A percentile compares a stretch with the other conserved stretches of the same genome.
Conservation (phyloP, 2,113 vertebrate genomes). For the Planiliza haematocheilus region DNA sequence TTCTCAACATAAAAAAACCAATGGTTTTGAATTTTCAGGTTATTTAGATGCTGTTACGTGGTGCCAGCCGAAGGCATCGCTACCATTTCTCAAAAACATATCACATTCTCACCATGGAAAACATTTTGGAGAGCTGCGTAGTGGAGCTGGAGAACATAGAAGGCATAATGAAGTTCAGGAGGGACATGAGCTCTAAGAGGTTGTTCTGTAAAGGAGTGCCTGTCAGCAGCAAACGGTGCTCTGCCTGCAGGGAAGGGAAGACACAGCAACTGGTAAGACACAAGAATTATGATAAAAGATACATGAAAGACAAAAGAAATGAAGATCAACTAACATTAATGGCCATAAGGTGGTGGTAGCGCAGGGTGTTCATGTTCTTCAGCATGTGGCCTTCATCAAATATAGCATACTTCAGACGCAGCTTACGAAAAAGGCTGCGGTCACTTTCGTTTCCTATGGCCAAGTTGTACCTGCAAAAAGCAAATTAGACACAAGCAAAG, state of each 20-base stretch:
- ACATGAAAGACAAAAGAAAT: not conserved
- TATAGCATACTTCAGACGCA: conserved; percentile 91
- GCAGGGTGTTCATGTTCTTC: conserved; percentile 96
- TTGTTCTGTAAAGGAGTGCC: conserved; percentile 98
- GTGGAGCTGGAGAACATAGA: conserved; percentile 97
- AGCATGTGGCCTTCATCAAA: conserved; percentile 99
- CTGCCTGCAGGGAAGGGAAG: conserved; percentile 81
- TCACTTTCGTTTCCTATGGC: conserved; percentile 92
- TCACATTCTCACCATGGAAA: conserved; percentile 86
- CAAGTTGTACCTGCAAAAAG: conserved; percentile 90
- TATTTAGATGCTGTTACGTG: not conserved
- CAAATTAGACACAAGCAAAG: not conserved
- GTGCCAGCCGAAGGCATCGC: not conserved
- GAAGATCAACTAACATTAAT: conserved; percentile 84
- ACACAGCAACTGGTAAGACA: not conserved
- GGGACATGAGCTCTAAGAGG: conserved; percentile 94
- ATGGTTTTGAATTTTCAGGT: not conserved
- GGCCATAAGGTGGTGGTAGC: conserved; percentile 96
- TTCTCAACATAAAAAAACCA: not conserved
- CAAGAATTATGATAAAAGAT: not conserved
- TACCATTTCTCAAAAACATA: not conserved
- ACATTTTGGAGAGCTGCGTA: conserved; percentile 94
- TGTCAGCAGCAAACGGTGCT: conserved; percentile 92
- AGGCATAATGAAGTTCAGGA: conserved; percentile 98
- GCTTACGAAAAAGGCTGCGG: conserved; percentile 90